Percentiles rank a stretch among this genome's conserved stretches.
Conservation (phyloP, 1,140 invertebrate genomes). For the Leptopilina boulardi region DNA sequence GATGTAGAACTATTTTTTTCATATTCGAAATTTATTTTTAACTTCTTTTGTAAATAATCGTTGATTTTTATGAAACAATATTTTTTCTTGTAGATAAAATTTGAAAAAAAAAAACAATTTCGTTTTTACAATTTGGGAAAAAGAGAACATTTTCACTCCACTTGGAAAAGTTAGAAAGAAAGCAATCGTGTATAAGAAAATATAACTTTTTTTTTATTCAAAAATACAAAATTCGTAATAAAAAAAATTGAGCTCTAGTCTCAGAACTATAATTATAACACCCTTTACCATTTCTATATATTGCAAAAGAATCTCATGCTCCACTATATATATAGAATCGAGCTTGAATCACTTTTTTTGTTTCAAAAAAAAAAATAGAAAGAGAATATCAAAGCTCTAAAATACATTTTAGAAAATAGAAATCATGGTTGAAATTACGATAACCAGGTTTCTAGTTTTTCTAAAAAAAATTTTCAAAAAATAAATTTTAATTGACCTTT, state of each 20-base stretch:
- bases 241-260: neutral
- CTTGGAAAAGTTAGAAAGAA: no score
- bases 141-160: no score
- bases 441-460: neutral
- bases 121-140: no score
- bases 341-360: neutral
- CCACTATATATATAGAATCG: neutral
- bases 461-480: neutral
- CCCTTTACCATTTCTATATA: neutral
- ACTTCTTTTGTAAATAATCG: no score
- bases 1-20: no score
- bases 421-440: neutral
- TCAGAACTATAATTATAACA: neutral
- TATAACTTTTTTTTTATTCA: conserved; percentile 7
- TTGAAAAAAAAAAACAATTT: no score
- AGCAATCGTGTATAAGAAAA: neutral
- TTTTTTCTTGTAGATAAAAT: no score
- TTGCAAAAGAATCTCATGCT: neutral
- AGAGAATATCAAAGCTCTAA: no score
- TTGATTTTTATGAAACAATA: no score
- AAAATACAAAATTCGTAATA: neutral
- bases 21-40: no score
- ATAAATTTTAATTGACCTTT: neutral
- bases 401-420: no score
- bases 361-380: no score